Evolutionary conservation across 2,113 vertebrate genomes (phyloP), one percentile per base, ranked within the genome.

Genomic region (Megaceryle maxima): DNA sequence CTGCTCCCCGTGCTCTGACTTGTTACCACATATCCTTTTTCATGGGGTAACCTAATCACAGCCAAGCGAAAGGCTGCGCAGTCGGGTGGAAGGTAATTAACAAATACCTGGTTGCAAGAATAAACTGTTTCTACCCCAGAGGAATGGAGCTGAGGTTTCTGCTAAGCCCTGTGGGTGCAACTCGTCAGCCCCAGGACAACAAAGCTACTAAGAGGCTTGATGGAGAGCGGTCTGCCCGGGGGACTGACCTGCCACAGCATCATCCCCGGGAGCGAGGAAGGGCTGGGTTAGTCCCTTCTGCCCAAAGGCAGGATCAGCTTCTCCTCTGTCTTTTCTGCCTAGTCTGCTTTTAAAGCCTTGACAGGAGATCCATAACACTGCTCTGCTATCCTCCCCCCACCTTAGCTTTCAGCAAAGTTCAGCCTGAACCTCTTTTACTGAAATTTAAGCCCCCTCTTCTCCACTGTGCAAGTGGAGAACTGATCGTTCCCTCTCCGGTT

Each of bases 21-120:
- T 90, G 77, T 87, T 75, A 68, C 59, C 69, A 3, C 75, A 16
- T 53, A 74, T 97, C 95, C 74, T 64, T 92, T 96, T 96, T 81
- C 94, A 74, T 2, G 7, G 53, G 64, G 91, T 78, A 94, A 97
- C 87, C 33, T 37, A 86, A 96, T 70, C 94, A 22, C 1, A 35
- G 83, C 8, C 16, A 20, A 56, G 77, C 11, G 1, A 69, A 74
- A 67, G 91, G 62, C 80, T 13, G 73, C 2, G 3, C 68, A 69
- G 81, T 12, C 9, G 4, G 41, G 13, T 68, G 33, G 90, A 73
- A 84, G 90, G 88, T 81, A 59, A 95, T 88, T 59, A 92, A 56
- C 62, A 74, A 83, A 87, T 76, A 95, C 90, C 97, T 93, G 82
- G 15, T 63, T 6, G 70, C 31, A 5, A 50, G 87, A 66, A 79